A percentile compares a stretch with the other conserved stretches of the same genome.
These are phyloP conservation scores for Morpho helenor DNA, from an alignment of 2,888 invertebrate genomes.

Conservation along the genomic window DNA sequence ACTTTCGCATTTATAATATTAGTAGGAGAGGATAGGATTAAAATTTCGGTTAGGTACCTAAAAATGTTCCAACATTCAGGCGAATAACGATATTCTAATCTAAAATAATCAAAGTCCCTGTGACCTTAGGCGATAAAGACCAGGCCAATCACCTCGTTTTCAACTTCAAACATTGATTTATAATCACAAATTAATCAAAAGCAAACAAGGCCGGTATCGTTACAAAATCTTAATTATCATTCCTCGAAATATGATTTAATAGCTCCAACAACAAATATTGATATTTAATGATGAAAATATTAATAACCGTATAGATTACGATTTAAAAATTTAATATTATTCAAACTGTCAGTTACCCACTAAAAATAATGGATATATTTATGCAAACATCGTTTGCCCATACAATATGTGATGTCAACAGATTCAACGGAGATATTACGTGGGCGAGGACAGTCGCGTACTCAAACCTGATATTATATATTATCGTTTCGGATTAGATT, in stretches of 20 bases:
- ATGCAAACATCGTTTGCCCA: conserved; percentile 60
- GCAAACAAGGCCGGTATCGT: conserved; percentile 11
- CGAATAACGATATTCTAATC: background rate
- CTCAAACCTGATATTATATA: conserved; percentile 15
- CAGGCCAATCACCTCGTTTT: background rate
- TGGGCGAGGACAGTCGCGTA: conserved; percentile 50
- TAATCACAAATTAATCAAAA: conserved; percentile 18
- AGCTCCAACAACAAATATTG: conserved; percentile 26
- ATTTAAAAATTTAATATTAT: conserved; percentile 26
- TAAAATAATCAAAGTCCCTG: background rate
- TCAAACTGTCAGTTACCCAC: conserved; percentile 30
- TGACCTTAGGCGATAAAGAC: background rate
- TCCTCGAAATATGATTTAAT: conserved; percentile 19
- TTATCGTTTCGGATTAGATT: background rate
- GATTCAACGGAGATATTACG: conserved; percentile 44
- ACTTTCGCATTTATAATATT: too few relatives aligned
- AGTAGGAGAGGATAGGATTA: too few relatives aligned
- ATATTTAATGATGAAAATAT: conserved; percentile 25
- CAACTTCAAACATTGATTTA: conserved; percentile 12
- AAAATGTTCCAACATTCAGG: too few relatives aligned
- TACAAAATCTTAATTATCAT: conserved; percentile 17
- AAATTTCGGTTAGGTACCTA: too few relatives aligned
- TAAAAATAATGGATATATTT: conserved; percentile 40
- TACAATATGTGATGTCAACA: conserved; percentile 64
- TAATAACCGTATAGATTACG: conserved; percentile 18